Evolutionary conservation across 2,113 vertebrate genomes (phyloP).

Genomic region (Pheucticus melanocephalus): DNA sequence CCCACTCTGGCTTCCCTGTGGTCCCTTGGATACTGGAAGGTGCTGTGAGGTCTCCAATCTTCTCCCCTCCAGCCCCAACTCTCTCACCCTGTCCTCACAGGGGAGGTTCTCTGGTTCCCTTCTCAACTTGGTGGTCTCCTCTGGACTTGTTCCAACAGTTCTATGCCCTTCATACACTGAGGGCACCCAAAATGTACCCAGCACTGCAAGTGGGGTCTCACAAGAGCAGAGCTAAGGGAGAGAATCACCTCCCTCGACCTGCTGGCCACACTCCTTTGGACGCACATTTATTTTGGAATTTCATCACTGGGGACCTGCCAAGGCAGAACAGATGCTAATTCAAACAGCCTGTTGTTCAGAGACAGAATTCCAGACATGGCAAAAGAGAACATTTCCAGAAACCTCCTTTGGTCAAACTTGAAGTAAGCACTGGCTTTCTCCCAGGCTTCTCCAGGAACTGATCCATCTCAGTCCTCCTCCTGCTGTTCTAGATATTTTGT

Average conservation of each 20-base stretch:
- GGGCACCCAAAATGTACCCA: not conserved
- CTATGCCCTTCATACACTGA: accelerated
- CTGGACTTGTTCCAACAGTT: not conserved
- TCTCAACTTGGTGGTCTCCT: not conserved
- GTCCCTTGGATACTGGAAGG: not conserved
- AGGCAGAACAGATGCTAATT: not conserved
- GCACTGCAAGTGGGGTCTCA: not conserved
- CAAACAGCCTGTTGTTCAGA: not conserved
- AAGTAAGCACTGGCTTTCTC: not conserved
- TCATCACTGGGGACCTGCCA: not conserved
- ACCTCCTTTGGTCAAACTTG: not conserved
- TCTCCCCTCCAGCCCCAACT: not conserved
- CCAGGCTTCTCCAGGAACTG: not conserved
- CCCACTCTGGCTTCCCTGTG: not conserved
- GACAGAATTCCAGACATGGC: not conserved
- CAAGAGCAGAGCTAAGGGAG: not conserved
- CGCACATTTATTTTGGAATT: not conserved
- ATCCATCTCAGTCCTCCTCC: not conserved
- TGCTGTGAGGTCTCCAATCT: not conserved
- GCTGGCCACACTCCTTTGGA: not conserved
- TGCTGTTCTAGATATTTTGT: not conserved
- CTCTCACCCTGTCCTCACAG: too few relatives aligned
- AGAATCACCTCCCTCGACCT: not conserved
- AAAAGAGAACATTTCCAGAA: not conserved
- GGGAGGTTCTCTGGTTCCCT: not conserved